These are phyloP conservation scores for Lottia scabra DNA, from an alignment of 2,888 invertebrate genomes.

Conservation along the genomic window DNA sequence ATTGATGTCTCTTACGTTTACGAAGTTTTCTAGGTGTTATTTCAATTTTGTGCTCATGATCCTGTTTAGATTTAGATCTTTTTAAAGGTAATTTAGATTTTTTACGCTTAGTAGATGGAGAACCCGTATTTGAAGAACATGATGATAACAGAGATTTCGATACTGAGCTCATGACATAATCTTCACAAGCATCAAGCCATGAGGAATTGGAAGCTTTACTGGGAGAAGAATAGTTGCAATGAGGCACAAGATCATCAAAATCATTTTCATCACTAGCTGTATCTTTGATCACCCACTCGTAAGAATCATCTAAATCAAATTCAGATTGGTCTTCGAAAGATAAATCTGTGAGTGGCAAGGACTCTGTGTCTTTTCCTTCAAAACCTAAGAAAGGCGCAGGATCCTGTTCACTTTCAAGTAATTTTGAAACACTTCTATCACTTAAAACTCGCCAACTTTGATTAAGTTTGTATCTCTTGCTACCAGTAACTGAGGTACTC, in stretches of 20 bases:
- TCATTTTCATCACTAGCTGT: slow-evolving; percentile 18
- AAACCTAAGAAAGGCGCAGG: slow-evolving; percentile 43
- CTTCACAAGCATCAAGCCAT: slow-evolving; percentile 51
- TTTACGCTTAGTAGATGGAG: not conserved
- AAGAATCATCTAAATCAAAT: slow-evolving; percentile 38
- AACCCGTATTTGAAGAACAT: slow-evolving; percentile 8
- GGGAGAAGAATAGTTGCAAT: slow-evolving; percentile 43
- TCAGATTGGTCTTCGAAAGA: slow-evolving; percentile 45
- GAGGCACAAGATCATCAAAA: slow-evolving; percentile 9
- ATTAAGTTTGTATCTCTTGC: slow-evolving; percentile 39
- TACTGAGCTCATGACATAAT: slow-evolving; percentile 39
- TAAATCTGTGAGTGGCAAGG: slow-evolving; percentile 40
- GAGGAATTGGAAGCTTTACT: slow-evolving; percentile 49
- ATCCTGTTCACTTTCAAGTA: slow-evolving; percentile 41
- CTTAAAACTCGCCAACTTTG: slow-evolving; percentile 43
- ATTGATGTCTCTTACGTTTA: not conserved
- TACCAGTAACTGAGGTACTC: too few relatives aligned
- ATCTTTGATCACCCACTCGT: slow-evolving; percentile 42
- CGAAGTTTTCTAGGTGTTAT: not conserved
- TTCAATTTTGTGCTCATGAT: not conserved
- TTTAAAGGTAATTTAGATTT: not conserved
- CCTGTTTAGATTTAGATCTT: not conserved
- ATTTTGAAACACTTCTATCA: slow-evolving; percentile 40
- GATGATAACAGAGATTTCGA: slow-evolving; percentile 7
- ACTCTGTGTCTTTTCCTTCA: slow-evolving; percentile 26